A percentile compares a stretch with the other conserved stretches of the same genome.
These are phyloP conservation scores for Pavo muticus DNA, from an alignment of 2,113 vertebrate genomes.

Conservation along the genomic window DNA sequence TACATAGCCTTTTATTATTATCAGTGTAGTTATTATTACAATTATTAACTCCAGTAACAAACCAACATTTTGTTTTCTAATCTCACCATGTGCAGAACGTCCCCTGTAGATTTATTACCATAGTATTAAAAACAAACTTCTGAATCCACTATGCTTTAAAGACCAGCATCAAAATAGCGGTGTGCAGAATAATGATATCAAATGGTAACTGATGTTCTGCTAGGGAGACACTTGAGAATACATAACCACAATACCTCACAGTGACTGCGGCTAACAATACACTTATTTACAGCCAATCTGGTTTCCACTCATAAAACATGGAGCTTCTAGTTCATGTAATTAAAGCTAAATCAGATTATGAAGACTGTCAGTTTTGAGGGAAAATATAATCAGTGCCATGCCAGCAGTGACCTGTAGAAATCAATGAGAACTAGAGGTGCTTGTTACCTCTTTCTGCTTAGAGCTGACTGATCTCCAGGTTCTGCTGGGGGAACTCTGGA, in stretches of 20 bases:
- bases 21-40: not conserved
- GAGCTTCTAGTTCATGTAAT: not conserved
- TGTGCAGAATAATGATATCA: not conserved
- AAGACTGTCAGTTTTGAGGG: not conserved
- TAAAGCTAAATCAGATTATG: not conserved
- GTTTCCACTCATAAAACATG: not conserved
- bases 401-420: not conserved
- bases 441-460: not conserved
- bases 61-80: not conserved
- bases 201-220: not conserved
- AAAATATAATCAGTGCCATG: not conserved
- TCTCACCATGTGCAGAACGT: not conserved
- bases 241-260: not conserved
- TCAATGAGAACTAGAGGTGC: not conserved
- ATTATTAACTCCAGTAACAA: not conserved
- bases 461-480: not conserved
- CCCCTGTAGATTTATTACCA: not conserved
- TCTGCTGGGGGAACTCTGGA: not conserved
- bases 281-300: not conserved
- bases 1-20: not conserved
- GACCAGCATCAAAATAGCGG: not conserved
- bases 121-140: not conserved
- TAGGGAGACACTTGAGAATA: not conserved
- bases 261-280: not conserved
- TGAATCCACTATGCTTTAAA: not conserved